Conservation (phyloP, 35 echinoderm and acorn worm genomes). For the Lytechinus pictus region DNA sequence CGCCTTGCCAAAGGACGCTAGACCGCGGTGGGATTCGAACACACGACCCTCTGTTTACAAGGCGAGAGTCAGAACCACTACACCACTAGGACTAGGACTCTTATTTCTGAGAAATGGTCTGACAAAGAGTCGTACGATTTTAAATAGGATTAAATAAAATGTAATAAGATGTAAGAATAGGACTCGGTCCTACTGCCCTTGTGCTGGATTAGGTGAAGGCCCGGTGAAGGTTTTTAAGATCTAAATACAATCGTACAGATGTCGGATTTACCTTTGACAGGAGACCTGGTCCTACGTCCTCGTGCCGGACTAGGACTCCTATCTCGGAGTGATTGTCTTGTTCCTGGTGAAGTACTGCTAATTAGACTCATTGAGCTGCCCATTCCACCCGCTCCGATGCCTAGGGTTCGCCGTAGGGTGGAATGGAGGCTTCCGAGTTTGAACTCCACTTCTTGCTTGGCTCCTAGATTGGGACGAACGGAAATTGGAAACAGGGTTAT, state of each 20-base stretch:
- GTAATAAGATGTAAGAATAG: no score
- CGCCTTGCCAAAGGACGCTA: no score
- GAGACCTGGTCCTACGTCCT: conserved; percentile 70
- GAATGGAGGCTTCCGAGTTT: conserved; percentile 92
- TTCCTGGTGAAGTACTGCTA: conserved; percentile 25
- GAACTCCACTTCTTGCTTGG: conserved; percentile 96
- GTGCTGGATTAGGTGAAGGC: not conserved
- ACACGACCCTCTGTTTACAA: no score
- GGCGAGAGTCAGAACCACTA: no score
- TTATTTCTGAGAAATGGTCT: no score
- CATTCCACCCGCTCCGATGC: conserved; percentile 79
- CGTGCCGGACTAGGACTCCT: conserved; percentile 81
- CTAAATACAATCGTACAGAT: not conserved
- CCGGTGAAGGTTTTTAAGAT: not conserved
- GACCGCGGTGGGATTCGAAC: no score
- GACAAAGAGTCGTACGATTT: no score
- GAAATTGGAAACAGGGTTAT: not conserved
- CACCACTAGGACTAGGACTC: no score
- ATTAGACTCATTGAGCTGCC: conserved; percentile 39
- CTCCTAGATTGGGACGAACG: conserved; percentile 46
- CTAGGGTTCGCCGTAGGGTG: conserved; percentile 88
- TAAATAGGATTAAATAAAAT: no score
- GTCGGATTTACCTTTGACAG: conserved; percentile 78
- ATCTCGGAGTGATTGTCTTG: conserved; percentile 47
- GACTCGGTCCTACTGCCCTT: no score